These are phyloP conservation scores for Tautogolabrus adspersus DNA, from an alignment of 2,113 vertebrate species.

Conservation along the genomic window DNA sequence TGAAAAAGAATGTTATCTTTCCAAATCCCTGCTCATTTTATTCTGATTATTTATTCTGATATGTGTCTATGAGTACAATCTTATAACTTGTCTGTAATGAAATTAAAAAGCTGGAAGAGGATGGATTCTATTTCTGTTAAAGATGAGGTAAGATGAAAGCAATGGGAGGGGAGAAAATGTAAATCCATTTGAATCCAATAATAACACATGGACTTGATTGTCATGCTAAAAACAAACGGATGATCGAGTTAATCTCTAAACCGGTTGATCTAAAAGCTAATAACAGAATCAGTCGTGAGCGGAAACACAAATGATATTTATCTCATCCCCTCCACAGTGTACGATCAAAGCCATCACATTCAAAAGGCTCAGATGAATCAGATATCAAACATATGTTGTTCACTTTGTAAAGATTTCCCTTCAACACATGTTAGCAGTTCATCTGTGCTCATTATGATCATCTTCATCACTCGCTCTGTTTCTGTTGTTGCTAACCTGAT, in stretches of 20 bases:
- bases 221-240: constrained; percentile 50
- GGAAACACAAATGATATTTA: constrained; percentile 42
- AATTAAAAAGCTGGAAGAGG: constrained; percentile 1
- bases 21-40: no score
- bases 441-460: not conserved
- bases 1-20: no score
- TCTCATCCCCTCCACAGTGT: constrained; percentile 19
- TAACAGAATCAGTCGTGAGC: constrained; percentile 37
- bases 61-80: not conserved
- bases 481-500: not conserved
- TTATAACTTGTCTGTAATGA: constrained; percentile 15
- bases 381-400: constrained; percentile 9
- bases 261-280: constrained; percentile 34
- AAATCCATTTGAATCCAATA: constrained; percentile 13
- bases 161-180: not conserved
- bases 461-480: not conserved
- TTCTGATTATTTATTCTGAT: no score
- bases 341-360: constrained; percentile 21
- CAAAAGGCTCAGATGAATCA: constrained; percentile 45
- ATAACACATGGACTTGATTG: constrained; percentile 17
- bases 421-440: not conserved
- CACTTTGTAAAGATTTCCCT: constrained; percentile 7
- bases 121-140: constrained; percentile 4
- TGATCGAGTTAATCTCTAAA: constrained; percentile 49
- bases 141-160: constrained; percentile 28